Conservation (phyloP, 1,140 invertebrate species). For the Palaemon carinicauda region DNA sequence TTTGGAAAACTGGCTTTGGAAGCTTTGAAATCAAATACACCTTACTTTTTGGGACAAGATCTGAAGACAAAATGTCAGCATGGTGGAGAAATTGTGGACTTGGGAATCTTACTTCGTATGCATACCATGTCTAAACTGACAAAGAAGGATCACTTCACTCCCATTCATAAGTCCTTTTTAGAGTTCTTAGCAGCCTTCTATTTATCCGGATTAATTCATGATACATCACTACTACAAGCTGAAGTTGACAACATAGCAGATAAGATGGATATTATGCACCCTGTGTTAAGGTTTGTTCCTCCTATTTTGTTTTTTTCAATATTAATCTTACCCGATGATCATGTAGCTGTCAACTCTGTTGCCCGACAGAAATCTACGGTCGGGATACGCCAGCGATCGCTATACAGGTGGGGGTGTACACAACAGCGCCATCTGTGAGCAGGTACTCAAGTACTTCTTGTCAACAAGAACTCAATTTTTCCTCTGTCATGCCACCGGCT, state of each 20-base stretch:
- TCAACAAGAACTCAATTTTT: too few relatives aligned
- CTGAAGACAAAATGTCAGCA: constrained; percentile 57
- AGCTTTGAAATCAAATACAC: constrained; percentile 43
- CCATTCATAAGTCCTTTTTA: constrained; percentile 66
- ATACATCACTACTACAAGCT: constrained; percentile 67
- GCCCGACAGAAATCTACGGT: too few relatives aligned
- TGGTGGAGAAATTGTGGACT: constrained; percentile 55
- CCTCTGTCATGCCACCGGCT: too few relatives aligned
- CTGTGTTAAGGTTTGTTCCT: constrained; percentile 45
- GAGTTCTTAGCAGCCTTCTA: constrained; percentile 70
- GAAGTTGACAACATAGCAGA: constrained; percentile 68
- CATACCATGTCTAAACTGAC: constrained; percentile 59
- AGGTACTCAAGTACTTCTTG: too few relatives aligned
- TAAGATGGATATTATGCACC: constrained; percentile 60
- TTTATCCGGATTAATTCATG: constrained; percentile 68
- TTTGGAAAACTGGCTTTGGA: constrained; percentile 59
- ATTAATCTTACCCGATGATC: too few relatives aligned
- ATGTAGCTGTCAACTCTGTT: too few relatives aligned
- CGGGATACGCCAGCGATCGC: too few relatives aligned
- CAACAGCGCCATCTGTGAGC: too few relatives aligned
- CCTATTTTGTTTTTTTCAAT: too few relatives aligned
- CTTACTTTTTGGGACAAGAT: constrained; percentile 56
- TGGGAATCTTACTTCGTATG: constrained; percentile 59
- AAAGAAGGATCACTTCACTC: constrained; percentile 65
- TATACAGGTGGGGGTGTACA: too few relatives aligned